Conservation (phyloP, 2,113 vertebrate genomes). For the Pipra filicauda region DNA sequence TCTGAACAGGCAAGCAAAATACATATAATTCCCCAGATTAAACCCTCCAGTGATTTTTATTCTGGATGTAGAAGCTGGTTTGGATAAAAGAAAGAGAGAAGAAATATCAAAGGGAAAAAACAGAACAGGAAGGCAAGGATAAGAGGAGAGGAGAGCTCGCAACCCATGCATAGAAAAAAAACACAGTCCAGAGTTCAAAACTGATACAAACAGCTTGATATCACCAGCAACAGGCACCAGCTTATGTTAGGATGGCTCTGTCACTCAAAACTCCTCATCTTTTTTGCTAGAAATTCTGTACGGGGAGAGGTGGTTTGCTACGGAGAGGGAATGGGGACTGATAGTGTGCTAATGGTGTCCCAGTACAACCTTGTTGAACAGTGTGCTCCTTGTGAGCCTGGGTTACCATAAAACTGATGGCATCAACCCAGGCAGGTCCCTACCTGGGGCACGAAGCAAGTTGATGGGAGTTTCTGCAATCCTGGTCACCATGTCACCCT, state of each 20-base stretch:
- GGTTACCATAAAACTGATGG: neutral
- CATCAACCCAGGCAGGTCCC: neutral
- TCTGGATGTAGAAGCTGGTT: neutral
- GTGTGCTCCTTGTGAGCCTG: neutral
- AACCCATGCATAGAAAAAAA: neutral
- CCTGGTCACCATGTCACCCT: rapidly evolving
- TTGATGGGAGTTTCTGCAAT: neutral
- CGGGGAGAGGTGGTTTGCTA: neutral
- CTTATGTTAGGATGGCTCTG: neutral
- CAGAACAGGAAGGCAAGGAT: neutral
- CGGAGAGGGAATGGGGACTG: rapidly evolving
- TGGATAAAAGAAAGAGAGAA: neutral
- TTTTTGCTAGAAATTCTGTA: neutral
- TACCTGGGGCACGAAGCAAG: neutral
- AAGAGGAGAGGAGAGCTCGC: neutral
- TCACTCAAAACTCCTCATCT: neutral
- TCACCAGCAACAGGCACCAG: neutral
- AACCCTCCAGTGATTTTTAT: neutral
- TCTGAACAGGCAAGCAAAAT: neutral
- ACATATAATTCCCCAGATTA: neutral
- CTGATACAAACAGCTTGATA: neutral
- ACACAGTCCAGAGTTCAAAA: neutral
- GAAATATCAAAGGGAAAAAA: neutral
- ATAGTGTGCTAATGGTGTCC: neutral
- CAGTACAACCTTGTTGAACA: neutral